Evolutionary conservation across 2,888 invertebrate genomes (phyloP).

Genomic region (Steromphala cineraria): DNA sequence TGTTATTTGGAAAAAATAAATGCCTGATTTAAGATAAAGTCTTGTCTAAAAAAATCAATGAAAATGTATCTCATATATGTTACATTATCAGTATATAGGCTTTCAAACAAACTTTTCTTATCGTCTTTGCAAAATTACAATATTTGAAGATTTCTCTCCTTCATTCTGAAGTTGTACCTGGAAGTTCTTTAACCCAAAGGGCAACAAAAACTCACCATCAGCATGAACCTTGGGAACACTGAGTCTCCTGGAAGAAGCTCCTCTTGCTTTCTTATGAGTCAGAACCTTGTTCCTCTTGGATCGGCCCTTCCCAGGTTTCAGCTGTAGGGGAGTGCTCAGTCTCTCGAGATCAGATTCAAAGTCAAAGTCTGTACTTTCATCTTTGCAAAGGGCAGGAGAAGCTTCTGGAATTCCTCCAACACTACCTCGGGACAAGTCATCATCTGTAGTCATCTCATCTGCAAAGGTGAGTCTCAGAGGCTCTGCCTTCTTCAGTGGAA

Average conservation of each 20-base stretch:
- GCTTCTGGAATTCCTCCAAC: background rate
- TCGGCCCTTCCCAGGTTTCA: conserved; percentile 19
- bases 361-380: conserved; percentile 40
- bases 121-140: no score
- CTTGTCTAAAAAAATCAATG: no score
- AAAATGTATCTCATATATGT: no score
- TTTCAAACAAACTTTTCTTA: no score
- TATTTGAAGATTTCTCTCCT: no score
- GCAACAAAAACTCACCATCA: background rate
- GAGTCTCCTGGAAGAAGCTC: background rate
- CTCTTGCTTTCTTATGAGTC: conserved; percentile 7
- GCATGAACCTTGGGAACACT: background rate
- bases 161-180: no score
- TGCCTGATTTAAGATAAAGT: no score
- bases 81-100: no score
- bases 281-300: conserved; percentile 2
- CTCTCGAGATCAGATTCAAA: conserved; percentile 43
- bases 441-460: conserved; percentile 17
- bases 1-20: no score
- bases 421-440: background rate
- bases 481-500: background rate
- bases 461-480: background rate
- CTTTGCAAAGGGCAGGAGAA: background rate
- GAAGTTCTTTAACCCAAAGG: no score
- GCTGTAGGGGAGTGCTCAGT: conserved; percentile 25